phyloP scores from a whole-genome alignment of 2,888 invertebrate genomes.

The Cotesia congregata region DNA sequence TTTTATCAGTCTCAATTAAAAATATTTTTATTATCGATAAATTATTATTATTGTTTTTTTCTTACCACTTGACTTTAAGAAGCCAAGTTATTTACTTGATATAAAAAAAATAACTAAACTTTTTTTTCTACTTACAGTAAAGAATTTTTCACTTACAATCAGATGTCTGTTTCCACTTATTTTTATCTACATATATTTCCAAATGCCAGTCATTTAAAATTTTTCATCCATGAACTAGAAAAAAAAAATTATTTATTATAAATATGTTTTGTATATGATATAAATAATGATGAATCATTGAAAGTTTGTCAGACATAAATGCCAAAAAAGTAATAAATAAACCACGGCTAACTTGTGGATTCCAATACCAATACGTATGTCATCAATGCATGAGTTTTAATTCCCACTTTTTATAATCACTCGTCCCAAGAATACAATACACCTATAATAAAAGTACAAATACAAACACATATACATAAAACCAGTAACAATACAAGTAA shows the following conservation, averaged over 20 bases:
- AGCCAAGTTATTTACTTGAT: neutral
- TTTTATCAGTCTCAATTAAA: neutral
- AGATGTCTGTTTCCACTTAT: neutral
- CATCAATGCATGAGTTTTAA: neutral
- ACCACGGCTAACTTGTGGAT: neutral
- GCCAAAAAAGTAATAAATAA: neutral
- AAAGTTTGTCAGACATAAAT: neutral
- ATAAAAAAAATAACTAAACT: neutral
- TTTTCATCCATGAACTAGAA: neutral
- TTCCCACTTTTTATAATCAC: constrained; percentile 6
- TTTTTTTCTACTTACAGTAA: neutral
- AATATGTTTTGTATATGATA: neutral
- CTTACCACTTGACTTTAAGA: neutral
- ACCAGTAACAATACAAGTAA: constrained; percentile 25
- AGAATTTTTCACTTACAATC: neutral
- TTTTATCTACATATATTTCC: neutral
- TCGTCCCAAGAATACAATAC: constrained; percentile 16
- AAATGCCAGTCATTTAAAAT: neutral
- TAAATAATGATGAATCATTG: constrained; percentile 1
- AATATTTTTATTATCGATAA: neutral
- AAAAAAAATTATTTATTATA: neutral
- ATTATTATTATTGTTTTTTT: neutral
- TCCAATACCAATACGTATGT: neutral
- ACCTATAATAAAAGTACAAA: no score
- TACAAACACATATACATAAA: neutral